These are phyloP conservation scores for Andricus curvator DNA, from an alignment of 2,888 invertebrate species.

Conservation along the genomic window DNA sequence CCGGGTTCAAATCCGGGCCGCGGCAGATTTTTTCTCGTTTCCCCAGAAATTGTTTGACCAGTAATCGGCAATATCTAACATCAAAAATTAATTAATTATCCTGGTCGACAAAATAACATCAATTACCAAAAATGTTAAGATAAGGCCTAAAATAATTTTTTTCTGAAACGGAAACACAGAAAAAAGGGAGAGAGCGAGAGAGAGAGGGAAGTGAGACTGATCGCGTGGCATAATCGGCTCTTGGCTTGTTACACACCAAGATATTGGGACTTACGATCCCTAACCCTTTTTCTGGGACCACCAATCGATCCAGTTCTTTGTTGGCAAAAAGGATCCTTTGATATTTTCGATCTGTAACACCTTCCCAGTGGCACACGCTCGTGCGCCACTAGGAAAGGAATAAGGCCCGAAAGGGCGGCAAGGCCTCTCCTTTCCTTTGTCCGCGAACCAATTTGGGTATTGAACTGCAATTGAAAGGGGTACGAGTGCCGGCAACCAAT, in stretches of 20 bases:
- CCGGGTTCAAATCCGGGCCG: too few relatives aligned
- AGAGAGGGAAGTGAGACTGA: slow-evolving; percentile 49
- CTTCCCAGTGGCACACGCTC: slow-evolving; percentile 62
- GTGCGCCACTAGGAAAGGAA: slow-evolving; percentile 53
- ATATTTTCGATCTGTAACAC: slow-evolving; percentile 72
- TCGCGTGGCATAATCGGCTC: slow-evolving; percentile 64
- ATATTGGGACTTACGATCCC: slow-evolving; percentile 36
- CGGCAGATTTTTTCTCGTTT: too few relatives aligned
- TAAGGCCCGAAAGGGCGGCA: slow-evolving; percentile 44
- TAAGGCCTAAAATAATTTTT: background rate
- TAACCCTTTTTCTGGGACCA: slow-evolving; percentile 48
- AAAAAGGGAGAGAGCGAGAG: background rate
- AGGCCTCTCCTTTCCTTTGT: slow-evolving; percentile 57
- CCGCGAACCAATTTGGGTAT: slow-evolving; percentile 75
- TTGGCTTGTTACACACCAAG: slow-evolving; percentile 44
- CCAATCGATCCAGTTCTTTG: slow-evolving; percentile 53
- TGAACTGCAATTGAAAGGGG: slow-evolving; percentile 75
- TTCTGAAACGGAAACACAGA: background rate
- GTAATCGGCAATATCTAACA: too few relatives aligned
- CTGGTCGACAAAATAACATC: too few relatives aligned
- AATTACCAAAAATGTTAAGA: background rate
- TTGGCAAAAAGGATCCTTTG: slow-evolving; percentile 60
- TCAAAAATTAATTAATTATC: too few relatives aligned
- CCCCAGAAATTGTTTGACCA: too few relatives aligned
- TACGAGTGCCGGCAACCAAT: slow-evolving; percentile 53